phyloP scores from a whole-genome alignment of 92 coral and sea anemone species.

The Nematostella vectensis region DNA sequence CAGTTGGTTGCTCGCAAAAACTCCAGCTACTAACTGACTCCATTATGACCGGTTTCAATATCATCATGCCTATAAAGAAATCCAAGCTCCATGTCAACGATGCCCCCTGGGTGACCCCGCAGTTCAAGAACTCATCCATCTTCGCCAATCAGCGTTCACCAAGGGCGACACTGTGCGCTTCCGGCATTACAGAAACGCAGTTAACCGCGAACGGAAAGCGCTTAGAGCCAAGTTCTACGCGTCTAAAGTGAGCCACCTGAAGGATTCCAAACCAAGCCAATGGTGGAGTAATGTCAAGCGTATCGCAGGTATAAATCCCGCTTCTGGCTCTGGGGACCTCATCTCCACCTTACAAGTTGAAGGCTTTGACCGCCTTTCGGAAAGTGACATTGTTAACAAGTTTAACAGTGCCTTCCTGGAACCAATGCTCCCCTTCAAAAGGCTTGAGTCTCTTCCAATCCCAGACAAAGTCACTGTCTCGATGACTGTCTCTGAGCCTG shows the following conservation, averaged over 20 bases:
- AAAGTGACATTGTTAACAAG: conserved; percentile 16
- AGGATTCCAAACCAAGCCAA: conserved; percentile 31
- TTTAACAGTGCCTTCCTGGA: conserved; percentile 27
- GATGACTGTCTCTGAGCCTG: no score
- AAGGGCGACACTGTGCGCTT: conserved; percentile 5
- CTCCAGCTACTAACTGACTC: conserved; percentile 11
- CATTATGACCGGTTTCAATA: conserved; percentile 30
- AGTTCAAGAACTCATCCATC: conserved; percentile 37
- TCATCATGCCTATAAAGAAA: conserved; percentile 20
- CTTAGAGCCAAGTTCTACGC: conserved; percentile 16
- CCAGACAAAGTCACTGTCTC: no score
- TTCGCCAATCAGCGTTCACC: conserved; percentile 22
- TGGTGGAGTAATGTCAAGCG: conserved; percentile 35
- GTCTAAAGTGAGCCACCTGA: conserved; percentile 17
- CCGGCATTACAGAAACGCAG: conserved; percentile 25
- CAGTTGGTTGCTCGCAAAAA: neutral
- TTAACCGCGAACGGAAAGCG: conserved; percentile 31
- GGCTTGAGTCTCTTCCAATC: no score
- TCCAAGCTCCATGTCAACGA: conserved; percentile 22
- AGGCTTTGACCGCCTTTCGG: conserved; percentile 12
- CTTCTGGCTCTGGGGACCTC: conserved; percentile 22
- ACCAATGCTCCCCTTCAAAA: no score
- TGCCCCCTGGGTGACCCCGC: conserved; percentile 28
- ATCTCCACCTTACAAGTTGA: conserved; percentile 11
- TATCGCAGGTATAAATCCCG: conserved; percentile 25